Percentiles rank a stretch among this genome's conserved stretches.
These are phyloP conservation scores for Lates calcarifer DNA, from an alignment of 2,113 vertebrate genomes.

Conservation along the genomic window DNA sequence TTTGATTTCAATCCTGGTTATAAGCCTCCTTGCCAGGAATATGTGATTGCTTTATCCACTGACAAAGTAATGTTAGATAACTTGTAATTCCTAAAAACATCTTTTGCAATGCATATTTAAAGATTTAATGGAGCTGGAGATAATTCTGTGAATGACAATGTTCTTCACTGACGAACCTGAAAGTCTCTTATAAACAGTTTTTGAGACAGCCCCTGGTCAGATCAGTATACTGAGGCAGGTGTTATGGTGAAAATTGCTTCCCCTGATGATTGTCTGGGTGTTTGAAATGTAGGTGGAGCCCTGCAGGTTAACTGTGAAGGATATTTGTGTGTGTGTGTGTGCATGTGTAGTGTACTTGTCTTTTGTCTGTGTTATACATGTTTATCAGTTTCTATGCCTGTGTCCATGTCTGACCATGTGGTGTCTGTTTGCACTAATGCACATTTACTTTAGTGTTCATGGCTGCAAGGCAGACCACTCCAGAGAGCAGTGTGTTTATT, in stretches of 20 bases:
- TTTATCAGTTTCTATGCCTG: conserved; percentile 14
- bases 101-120: not conserved
- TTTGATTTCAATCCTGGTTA: not conserved
- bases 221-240: conserved; percentile 45
- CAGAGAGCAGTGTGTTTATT: conserved; percentile 72
- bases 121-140: not conserved
- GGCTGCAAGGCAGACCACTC: conserved; percentile 63
- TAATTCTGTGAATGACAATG: not conserved
- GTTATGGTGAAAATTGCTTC: conserved; percentile 48
- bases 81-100: not conserved
- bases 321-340: conserved; percentile 1
- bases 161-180: not conserved
- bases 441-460: conserved; percentile 26
- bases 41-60: not conserved
- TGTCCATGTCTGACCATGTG: conserved; percentile 32
- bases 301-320: conserved; percentile 33
- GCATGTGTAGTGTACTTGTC: not conserved
- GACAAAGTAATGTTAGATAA: not conserved
- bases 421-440: conserved; percentile 45
- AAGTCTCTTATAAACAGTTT: not conserved
- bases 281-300: conserved; percentile 48
- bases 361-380: not conserved
- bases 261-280: conserved; percentile 40
- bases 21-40: not conserved
- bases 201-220: not conserved